These are phyloP conservation scores for Perognathus longimembris DNA, from an alignment of 2,113 vertebrate genomes.

Conservation along the genomic window DNA sequence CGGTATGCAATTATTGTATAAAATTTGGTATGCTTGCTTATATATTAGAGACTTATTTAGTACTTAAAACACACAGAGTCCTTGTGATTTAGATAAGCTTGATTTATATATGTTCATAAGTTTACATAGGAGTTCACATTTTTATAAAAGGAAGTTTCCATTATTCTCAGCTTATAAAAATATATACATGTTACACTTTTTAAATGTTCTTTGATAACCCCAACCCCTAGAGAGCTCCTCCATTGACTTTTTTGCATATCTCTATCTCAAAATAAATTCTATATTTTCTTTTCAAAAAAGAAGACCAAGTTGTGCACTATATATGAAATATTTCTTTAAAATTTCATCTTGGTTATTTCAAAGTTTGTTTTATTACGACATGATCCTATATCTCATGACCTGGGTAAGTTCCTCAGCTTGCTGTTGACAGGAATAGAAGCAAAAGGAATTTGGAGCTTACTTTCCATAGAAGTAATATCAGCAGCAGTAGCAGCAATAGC, in stretches of 20 bases:
- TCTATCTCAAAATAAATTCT: neutral
- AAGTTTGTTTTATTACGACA: neutral
- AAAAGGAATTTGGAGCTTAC: constrained; percentile 83
- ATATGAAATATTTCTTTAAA: neutral
- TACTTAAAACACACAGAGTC: neutral
- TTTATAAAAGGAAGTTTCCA: neutral
- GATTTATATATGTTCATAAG: neutral
- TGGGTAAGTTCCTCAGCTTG: neutral
- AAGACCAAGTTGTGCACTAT: neutral
- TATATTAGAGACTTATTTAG: neutral
- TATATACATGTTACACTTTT: neutral
- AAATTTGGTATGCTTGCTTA: neutral
- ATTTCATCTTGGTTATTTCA: neutral
- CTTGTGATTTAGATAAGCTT: neutral
- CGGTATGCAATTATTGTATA: neutral
- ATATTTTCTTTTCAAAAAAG: neutral
- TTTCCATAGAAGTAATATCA: constrained; percentile 97
- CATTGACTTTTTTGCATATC: neutral
- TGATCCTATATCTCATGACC: neutral
- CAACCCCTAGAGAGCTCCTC: neutral
- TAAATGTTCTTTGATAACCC: no score
- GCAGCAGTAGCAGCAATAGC: constrained; percentile 93
- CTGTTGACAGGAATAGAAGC: neutral
- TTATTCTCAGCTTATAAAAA: neutral
- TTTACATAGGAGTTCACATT: neutral